These are phyloP conservation scores for Xylocampa areola DNA, from an alignment of 2,888 invertebrate genomes.

Conservation along the genomic window DNA sequence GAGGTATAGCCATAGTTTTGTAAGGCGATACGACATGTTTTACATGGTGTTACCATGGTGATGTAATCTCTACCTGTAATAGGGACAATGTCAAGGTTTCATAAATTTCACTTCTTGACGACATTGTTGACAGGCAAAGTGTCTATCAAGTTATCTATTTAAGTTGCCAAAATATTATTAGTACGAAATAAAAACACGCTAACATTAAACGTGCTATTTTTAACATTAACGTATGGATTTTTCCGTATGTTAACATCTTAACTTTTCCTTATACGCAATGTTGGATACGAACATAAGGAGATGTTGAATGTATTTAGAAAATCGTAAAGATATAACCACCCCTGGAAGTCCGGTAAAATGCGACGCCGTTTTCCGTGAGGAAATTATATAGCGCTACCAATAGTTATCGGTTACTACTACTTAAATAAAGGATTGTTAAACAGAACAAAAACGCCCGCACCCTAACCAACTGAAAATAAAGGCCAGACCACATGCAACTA, in stretches of 20 bases:
- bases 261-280: conserved; percentile 26
- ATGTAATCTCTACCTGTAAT: conserved; percentile 73
- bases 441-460: conserved; percentile 6
- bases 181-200: conserved; percentile 1
- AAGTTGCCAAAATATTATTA: conserved; percentile 22
- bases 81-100: conserved; percentile 81
- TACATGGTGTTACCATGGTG: conserved; percentile 66
- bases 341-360: too few relatives aligned
- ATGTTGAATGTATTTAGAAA: conserved; percentile 3
- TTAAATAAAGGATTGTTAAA: too few relatives aligned
- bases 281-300: conserved; percentile 1
- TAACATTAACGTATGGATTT: conserved; percentile 8
- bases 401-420: too few relatives aligned
- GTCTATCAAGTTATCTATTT: not conserved
- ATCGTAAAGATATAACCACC: too few relatives aligned
- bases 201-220: conserved; percentile 20
- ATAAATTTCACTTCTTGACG: conserved; percentile 69
- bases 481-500: conserved; percentile 1
- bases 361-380: too few relatives aligned
- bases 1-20: conserved; percentile 69
- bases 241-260: conserved; percentile 12
- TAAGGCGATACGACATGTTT: conserved; percentile 74
- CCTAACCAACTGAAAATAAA: not conserved
- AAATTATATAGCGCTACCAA: too few relatives aligned
- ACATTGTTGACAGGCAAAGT: conserved; percentile 28